Conservation (phyloP, 64 coral and sea anemone genomes). For the Anthopleura sola region DNA sequence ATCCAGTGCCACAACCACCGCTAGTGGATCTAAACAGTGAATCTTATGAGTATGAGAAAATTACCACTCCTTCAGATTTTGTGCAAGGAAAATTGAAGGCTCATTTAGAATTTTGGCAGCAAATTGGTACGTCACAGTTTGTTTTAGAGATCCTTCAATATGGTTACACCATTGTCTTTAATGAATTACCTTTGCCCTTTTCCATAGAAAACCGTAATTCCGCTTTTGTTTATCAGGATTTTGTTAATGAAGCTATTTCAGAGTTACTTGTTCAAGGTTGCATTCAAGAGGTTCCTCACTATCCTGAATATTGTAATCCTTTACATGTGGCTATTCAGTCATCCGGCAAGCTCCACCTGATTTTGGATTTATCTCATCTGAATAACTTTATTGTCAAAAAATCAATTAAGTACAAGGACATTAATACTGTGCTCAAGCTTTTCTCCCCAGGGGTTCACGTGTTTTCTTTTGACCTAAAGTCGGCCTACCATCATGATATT, state of each 20-base stretch:
- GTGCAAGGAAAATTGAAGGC: conserved; percentile 16
- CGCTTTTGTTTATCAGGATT: neutral
- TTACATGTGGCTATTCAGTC: conserved; percentile 50
- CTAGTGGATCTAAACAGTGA: neutral
- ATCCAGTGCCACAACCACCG: neutral
- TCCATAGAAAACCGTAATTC: conserved; percentile 46
- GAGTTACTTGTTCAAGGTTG: conserved; percentile 29
- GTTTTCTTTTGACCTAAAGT: conserved; percentile 6
- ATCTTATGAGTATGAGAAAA: neutral
- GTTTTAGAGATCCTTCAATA: conserved; percentile 35
- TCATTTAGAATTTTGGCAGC: neutral
- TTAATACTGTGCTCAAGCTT: neutral
- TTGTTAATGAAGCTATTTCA: conserved; percentile 36
- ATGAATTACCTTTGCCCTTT: neutral
- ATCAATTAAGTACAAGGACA: conserved; percentile 12
- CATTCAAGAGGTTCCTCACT: conserved; percentile 13
- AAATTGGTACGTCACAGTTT: conserved; percentile 6
- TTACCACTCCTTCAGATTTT: neutral
- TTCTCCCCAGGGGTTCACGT: neutral
- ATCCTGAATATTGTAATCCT: conserved; percentile 52
- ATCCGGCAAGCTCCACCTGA: conserved; percentile 36
- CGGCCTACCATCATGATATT: conserved; percentile 28
- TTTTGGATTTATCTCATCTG: conserved; percentile 35
- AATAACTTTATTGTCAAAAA: neutral
- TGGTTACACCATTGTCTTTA: conserved; percentile 36